These are phyloP conservation scores for Drosophila formosana DNA, from an alignment of 2,888 invertebrate genomes.

Conservation along the genomic window DNA sequence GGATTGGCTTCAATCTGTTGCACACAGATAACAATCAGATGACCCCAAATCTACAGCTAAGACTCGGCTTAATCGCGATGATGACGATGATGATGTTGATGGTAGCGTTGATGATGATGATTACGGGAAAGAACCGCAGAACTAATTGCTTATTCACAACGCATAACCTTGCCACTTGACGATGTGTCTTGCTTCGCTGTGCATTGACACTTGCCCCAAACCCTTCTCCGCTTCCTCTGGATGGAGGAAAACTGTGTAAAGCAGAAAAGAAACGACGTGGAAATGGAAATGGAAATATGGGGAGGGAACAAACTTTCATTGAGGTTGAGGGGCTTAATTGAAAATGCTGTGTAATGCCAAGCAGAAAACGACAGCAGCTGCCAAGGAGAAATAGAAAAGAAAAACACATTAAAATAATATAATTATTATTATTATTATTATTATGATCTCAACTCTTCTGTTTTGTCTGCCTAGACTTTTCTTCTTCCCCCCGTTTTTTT, in stretches of 20 bases:
- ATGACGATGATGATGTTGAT: conserved; percentile 2
- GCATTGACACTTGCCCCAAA: conserved; percentile 47
- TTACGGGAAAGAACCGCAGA: conserved; percentile 57
- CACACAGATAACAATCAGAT: conserved; percentile 43
- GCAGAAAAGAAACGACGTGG: not conserved
- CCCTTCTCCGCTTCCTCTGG: conserved; percentile 20
- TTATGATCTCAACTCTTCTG: conserved; percentile 27
- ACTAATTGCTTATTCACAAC: conserved; percentile 76
- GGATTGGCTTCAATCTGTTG: conserved; percentile 28
- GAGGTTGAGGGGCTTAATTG: conserved; percentile 65
- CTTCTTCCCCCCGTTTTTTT: conserved; percentile 1
- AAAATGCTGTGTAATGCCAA: conserved; percentile 68
- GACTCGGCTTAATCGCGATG: not conserved
- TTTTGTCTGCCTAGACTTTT: conserved; percentile 50
- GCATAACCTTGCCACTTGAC: conserved; percentile 76
- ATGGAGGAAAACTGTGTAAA: conserved; percentile 2
- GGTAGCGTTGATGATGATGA: conserved; percentile 20
- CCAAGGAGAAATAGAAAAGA: conserved; percentile 34
- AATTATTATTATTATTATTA: conserved; percentile 56
- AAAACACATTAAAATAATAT: conserved; percentile 77
- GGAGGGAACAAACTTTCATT: conserved; percentile 51
- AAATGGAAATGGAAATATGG: conserved; percentile 6
- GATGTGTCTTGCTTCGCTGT: conserved; percentile 58
- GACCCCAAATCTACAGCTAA: conserved; percentile 64
- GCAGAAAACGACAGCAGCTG: conserved; percentile 67